A percentile compares a stretch with the other conserved stretches of the same genome.
These are phyloP conservation scores for Odocoileus virginianus DNA, from an alignment of 2,113 vertebrate genomes.

Conservation along the genomic window DNA sequence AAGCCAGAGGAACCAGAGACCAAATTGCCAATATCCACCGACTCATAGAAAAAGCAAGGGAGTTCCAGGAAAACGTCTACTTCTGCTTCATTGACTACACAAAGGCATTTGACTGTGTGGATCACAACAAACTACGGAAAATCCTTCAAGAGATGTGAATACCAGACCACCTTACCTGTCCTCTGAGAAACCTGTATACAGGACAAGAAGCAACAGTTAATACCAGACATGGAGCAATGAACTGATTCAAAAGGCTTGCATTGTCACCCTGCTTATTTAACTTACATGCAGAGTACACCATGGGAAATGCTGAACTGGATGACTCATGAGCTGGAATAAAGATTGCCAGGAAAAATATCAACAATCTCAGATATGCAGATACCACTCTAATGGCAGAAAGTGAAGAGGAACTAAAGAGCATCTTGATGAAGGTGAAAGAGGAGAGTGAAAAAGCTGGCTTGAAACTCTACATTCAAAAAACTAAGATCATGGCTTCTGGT, in stretches of 20 bases:
- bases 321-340: neutral
- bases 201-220: neutral
- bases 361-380: neutral
- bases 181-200: neutral
- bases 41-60: neutral
- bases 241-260: neutral
- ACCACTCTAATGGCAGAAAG: neutral
- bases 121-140: neutral
- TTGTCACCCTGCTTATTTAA: neutral
- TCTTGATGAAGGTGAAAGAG: neutral
- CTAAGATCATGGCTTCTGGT: neutral
- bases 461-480: neutral
- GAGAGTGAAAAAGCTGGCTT: neutral
- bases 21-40: neutral
- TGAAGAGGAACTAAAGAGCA: neutral
- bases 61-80: neutral
- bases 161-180: neutral
- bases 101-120: neutral
- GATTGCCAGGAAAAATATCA: neutral
- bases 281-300: neutral
- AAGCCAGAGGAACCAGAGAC: neutral
- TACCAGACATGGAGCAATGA: neutral
- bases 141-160: neutral
- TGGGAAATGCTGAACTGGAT: neutral
- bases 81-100: neutral